Evolutionary conservation across 2,797 vertebrate species (phyloP), one percentile per base, ranked within the genome.

Genomic region (Buphagus erythrorhynchus): DNA sequence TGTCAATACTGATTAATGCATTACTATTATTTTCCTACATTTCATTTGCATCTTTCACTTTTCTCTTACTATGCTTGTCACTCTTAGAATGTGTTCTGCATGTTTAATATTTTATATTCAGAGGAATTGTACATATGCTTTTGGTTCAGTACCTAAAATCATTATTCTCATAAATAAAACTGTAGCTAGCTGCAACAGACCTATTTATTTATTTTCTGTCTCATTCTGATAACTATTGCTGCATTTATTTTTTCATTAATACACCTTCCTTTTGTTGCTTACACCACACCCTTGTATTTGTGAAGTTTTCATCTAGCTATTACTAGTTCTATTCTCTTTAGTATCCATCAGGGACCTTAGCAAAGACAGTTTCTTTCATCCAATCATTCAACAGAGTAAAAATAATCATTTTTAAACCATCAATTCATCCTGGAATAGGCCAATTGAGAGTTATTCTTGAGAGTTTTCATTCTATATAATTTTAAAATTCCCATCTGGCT

Each of bases 61-160:
- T 92, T 86, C 28, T 75, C 13, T 93, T 93, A 26, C 52, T 63
- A 45, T 52, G 48, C 86, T 82, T 92, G 78, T 86, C 84, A 54
- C 17, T 79, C 68, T 85, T 82, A 67, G 40, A 92, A 65, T 26
- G 18, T 62, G 66, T 19, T 82, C 29, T 77, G 65, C 63, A 74
- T 89, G 11, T 67, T 86, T 92, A 88, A 86, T 92, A 15, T 73
- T 69, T 86, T 72, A 87, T 87, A 85, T 76, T 90, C 52, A 79
- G 52, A 74, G 26, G 21, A 71, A 74, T 85, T 82, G 13, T 11
- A 46, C 48, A 42, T 43, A 69, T 65, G 9, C 35, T 74, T 90
- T 82, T 65, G 19, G 7, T 71, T 85, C 42, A 11, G 16, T 42
- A 63, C 13, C 69, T 85, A 57, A 29, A 69, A 79, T 18, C 28